Percentiles rank a stretch among this genome's conserved stretches.
phyloP scores from a whole-genome alignment of 2,113 vertebrate species.

The Pionites leucogaster region DNA sequence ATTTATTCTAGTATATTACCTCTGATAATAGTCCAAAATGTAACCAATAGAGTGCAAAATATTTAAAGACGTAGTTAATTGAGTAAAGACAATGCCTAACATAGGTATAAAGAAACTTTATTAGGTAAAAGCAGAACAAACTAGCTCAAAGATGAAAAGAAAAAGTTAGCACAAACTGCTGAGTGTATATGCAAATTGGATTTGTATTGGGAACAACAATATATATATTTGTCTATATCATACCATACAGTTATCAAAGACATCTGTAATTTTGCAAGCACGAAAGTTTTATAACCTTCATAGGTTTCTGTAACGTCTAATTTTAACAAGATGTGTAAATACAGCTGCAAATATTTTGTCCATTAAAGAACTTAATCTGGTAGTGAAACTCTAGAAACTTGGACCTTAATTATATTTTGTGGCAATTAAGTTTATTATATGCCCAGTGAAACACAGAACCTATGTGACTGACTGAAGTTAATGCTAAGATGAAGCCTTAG shows the following conservation, averaged over 20 bases:
- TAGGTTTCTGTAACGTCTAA: background rate
- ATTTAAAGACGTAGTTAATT: background rate
- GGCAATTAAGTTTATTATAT: background rate
- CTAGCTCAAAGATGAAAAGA: background rate
- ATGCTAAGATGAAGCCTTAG: background rate
- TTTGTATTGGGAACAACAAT: background rate
- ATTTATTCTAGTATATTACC: background rate
- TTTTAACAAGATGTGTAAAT: background rate
- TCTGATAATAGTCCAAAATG: background rate
- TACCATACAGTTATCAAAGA: background rate
- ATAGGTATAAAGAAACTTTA: background rate
- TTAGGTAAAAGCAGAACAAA: background rate
- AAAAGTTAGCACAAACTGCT: background rate
- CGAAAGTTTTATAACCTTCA: background rate
- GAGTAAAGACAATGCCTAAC: background rate
- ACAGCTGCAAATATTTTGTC: background rate
- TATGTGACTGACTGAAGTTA: background rate
- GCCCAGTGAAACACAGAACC: background rate
- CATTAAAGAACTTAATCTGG: background rate
- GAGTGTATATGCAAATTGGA: background rate
- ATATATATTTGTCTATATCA: background rate
- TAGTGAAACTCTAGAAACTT: background rate
- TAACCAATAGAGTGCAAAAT: background rate
- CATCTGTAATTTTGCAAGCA: background rate
- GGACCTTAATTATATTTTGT: background rate